Conservation (phyloP, 2,113 vertebrate species). For the Pica pica region DNA sequence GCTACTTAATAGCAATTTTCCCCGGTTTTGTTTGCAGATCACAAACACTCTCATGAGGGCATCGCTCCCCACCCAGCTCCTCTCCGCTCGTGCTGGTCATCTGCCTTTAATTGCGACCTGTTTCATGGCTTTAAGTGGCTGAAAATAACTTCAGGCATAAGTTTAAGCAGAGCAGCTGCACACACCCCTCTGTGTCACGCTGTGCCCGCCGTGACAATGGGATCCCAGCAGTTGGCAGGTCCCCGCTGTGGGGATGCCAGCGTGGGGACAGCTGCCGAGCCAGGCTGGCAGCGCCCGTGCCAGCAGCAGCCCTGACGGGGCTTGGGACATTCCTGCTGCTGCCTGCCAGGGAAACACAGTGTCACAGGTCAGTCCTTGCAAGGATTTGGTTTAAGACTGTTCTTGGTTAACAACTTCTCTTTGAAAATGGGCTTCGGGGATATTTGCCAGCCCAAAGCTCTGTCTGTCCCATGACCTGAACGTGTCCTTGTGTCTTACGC, state of each 20-base stretch:
- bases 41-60: neutral
- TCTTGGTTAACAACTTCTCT: neutral
- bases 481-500: rapidly evolving
- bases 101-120: neutral
- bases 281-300: neutral
- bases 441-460: neutral
- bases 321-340: neutral
- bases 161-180: neutral
- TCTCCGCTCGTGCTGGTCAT: neutral
- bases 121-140: neutral
- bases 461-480: neutral
- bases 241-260: neutral
- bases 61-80: neutral
- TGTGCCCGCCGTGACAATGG: neutral
- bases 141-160: neutral
- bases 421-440: rapidly evolving
- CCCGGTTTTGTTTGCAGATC: neutral
- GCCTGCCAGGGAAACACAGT: rapidly evolving
- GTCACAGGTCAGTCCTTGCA: rapidly evolving
- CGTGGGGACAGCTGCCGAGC: neutral
- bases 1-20: neutral
- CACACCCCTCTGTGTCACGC: rapidly evolving
- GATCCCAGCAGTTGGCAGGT: neutral
- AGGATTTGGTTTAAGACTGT: neutral
- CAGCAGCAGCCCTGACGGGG: neutral